Percentiles rank a stretch among this genome's conserved stretches.
phyloP scores from a whole-genome alignment of 2,888 invertebrate species.

The Synanthedon vespiformis region DNA sequence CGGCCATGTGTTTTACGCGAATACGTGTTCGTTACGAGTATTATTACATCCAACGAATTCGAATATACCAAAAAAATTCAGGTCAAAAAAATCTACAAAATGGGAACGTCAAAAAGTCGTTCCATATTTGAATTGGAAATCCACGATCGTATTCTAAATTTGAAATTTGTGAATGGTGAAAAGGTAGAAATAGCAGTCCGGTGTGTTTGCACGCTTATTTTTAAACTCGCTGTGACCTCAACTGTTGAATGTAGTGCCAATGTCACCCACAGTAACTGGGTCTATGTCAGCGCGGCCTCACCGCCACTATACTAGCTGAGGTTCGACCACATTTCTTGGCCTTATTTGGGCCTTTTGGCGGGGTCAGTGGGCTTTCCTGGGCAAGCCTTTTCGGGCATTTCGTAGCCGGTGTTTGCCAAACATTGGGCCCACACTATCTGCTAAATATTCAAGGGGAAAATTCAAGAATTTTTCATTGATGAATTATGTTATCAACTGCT shows the following conservation, averaged over 20 bases:
- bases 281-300: conserved; percentile 65
- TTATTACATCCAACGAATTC: too few species aligned
- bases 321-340: conserved; percentile 26
- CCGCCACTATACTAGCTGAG: conserved; percentile 23
- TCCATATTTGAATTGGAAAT: too few species aligned
- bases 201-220: conserved; percentile 42
- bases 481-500: too few species aligned
- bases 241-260: conserved; percentile 69
- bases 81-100: too few species aligned
- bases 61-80: too few species aligned
- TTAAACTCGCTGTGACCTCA: conserved; percentile 60
- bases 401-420: neutral
- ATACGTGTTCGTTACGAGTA: too few species aligned
- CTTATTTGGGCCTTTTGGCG: conserved; percentile 34
- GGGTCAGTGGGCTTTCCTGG: conserved; percentile 16
- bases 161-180: conserved; percentile 25
- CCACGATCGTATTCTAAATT: conserved; percentile 9
- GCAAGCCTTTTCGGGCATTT: conserved; percentile 3
- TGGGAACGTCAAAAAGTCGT: too few species aligned
- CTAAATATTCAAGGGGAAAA: too few species aligned
- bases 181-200: conserved; percentile 28
- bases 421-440: neutral
- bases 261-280: conserved; percentile 56
- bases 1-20: too few species aligned
- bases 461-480: too few species aligned